Evolutionary conservation across 1,140 invertebrate genomes (phyloP).

Genomic region (Bilobella aurantiaca): DNA sequence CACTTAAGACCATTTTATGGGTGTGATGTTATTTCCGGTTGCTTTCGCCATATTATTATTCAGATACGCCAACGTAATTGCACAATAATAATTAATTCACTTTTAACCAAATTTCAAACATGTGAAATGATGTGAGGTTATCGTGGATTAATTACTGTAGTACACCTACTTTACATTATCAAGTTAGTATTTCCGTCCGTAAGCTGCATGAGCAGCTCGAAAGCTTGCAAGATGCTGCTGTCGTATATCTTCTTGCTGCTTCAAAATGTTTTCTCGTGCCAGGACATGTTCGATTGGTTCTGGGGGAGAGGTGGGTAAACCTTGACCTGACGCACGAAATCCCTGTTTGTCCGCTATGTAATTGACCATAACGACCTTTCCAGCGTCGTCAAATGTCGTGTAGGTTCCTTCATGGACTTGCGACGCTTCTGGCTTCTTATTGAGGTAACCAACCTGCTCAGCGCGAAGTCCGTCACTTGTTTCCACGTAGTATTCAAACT

Average conservation of each 20-base stretch:
- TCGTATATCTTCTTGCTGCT: slow-evolving; percentile 24
- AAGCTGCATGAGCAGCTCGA: slow-evolving; percentile 14
- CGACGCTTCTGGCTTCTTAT: slow-evolving; percentile 7
- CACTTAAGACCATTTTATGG: too few relatives aligned
- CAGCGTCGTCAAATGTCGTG: slow-evolving; percentile 22
- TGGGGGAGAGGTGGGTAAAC: slow-evolving; percentile 14
- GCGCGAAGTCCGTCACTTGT: slow-evolving; percentile 15
- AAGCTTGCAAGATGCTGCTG: slow-evolving; percentile 25
- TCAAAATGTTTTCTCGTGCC: slow-evolving; percentile 34
- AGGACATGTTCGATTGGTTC: slow-evolving; percentile 25
- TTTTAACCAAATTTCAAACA: too few relatives aligned
- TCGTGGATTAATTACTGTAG: too few relatives aligned
- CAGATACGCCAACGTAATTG: too few relatives aligned
- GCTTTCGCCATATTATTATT: too few relatives aligned
- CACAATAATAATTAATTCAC: too few relatives aligned
- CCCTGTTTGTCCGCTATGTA: slow-evolving; percentile 23
- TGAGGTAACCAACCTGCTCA: slow-evolving; percentile 18
- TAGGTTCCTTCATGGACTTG: slow-evolving; percentile 26
- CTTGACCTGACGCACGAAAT: background rate
- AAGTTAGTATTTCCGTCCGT: background rate
- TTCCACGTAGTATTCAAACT: slow-evolving; percentile 18
- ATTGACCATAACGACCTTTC: slow-evolving; percentile 18
- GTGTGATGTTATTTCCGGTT: too few relatives aligned
- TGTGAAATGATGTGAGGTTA: too few relatives aligned
- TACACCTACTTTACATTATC: too few relatives aligned